These are phyloP conservation scores for Megalopta genalis DNA, from an alignment of 1,140 invertebrate genomes.

Conservation along the genomic window DNA sequence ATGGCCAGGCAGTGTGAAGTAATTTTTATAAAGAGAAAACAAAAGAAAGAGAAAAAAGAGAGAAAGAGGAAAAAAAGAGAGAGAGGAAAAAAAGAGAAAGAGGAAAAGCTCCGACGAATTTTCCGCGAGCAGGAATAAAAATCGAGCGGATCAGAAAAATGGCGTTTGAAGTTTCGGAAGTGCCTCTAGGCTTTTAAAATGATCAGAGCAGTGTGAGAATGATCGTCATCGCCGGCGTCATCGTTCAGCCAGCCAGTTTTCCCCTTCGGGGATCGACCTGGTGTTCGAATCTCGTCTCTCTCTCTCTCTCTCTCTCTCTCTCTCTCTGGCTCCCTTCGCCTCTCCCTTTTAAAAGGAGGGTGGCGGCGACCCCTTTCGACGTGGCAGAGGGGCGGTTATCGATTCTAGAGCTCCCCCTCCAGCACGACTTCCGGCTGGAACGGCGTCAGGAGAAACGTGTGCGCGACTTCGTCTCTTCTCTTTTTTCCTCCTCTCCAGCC, in stretches of 20 bases:
- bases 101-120: too few species aligned
- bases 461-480: constrained; percentile 19
- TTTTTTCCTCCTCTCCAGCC: background rate
- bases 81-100: too few species aligned
- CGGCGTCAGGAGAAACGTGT: constrained; percentile 65
- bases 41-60: too few species aligned
- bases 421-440: constrained; percentile 71
- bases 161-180: background rate
- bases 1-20: too few species aligned
- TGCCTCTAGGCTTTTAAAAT: background rate
- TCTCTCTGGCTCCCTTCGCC: background rate
- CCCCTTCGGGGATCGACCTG: constrained; percentile 43
- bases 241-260: constrained; percentile 45
- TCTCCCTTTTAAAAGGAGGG: constrained; percentile 46
- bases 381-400: constrained; percentile 72
- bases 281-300: constrained; percentile 27
- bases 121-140: background rate
- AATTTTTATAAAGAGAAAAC: too few species aligned
- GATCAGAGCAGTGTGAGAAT: background rate
- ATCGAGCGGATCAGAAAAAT: background rate
- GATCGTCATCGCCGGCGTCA: constrained; percentile 52
- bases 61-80: too few species aligned
- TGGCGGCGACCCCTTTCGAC: constrained; percentile 69
- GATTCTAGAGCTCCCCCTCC: constrained; percentile 67
- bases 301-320: background rate